Evolutionary conservation across 2,888 invertebrate species (phyloP).

Genomic region (Lissonota sp.): DNA sequence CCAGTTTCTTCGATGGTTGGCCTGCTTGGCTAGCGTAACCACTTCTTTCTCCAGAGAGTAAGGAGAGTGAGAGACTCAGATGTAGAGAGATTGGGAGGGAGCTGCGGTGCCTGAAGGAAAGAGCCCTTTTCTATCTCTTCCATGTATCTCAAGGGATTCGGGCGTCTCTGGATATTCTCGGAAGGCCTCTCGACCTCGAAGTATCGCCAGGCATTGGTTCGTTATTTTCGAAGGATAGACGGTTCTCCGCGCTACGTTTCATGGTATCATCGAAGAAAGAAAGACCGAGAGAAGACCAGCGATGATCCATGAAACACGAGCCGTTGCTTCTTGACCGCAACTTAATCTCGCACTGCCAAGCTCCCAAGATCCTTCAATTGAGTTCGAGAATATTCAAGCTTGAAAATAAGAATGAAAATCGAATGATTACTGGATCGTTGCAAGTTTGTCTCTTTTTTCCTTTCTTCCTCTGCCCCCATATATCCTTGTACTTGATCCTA

Average conservation of each 20-base stretch:
- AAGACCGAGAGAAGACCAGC: neutral
- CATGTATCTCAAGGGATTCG: conserved; percentile 39
- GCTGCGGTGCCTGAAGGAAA: neutral
- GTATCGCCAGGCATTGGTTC: conserved; percentile 35
- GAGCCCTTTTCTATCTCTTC: conserved; percentile 37
- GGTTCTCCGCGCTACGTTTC: conserved; percentile 9
- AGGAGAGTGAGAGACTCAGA: conserved; percentile 3
- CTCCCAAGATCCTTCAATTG: neutral
- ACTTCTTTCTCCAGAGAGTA: conserved; percentile 10
- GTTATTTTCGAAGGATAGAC: conserved; percentile 49
- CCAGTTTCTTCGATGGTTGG: conserved; percentile 35
- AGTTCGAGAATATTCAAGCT: conserved; percentile 17
- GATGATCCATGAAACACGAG: conserved; percentile 15
- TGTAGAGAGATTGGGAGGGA: conserved; percentile 15
- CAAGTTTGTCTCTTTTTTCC: too few species aligned
- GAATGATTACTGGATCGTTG: conserved; percentile 50
- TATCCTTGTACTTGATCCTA: conserved; percentile 31
- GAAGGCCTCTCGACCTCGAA: conserved; percentile 33
- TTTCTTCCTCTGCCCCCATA: too few species aligned
- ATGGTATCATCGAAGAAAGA: conserved; percentile 24
- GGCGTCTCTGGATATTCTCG: conserved; percentile 46
- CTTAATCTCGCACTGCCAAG: neutral
- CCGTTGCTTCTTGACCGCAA: conserved; percentile 48
- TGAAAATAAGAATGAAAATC: conserved; percentile 53
- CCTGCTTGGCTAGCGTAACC: conserved; percentile 34